Percentiles rank a stretch among this genome's conserved stretches.
These are phyloP conservation scores for Otocyon megalotis DNA, from an alignment of 2,113 vertebrate genomes.

Conservation along the genomic window DNA sequence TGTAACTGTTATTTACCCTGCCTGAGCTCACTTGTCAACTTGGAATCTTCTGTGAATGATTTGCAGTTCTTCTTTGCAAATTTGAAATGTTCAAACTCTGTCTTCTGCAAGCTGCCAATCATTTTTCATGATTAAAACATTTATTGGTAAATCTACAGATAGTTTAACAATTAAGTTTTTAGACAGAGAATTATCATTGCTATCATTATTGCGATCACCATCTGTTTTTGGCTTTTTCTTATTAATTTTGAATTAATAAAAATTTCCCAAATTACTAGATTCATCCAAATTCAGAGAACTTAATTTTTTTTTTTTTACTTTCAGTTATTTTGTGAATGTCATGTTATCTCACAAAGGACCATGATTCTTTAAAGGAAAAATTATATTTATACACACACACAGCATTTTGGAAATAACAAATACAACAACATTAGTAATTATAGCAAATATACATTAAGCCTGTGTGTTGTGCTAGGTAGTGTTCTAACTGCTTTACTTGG, in stretches of 20 bases:
- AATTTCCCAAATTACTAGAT: slow-evolving; percentile 19
- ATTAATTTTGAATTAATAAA: slow-evolving; percentile 44
- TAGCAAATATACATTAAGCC: background rate
- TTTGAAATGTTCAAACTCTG: background rate
- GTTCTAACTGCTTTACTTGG: background rate
- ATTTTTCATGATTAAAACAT: slow-evolving; percentile 15
- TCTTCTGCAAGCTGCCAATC: background rate
- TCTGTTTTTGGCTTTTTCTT: background rate
- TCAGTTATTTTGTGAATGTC: background rate
- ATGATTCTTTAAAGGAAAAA: background rate
- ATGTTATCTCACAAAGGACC: background rate
- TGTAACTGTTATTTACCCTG: background rate
- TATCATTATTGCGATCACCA: background rate
- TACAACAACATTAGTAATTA: background rate
- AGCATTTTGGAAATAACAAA: slow-evolving; percentile 4
- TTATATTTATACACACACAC: background rate
- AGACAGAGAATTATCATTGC: background rate
- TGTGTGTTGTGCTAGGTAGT: background rate
- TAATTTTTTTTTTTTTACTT: background rate
- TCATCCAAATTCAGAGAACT: background rate
- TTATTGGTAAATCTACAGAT: background rate
- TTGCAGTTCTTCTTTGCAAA: slow-evolving; percentile 19
- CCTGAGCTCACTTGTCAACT: background rate
- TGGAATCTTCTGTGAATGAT: background rate
- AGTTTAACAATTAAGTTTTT: background rate